Evolutionary conservation across 2,888 invertebrate species (phyloP), one percentile per base, ranked within the genome.

Genomic region (Tetragonisca angustula): DNA sequence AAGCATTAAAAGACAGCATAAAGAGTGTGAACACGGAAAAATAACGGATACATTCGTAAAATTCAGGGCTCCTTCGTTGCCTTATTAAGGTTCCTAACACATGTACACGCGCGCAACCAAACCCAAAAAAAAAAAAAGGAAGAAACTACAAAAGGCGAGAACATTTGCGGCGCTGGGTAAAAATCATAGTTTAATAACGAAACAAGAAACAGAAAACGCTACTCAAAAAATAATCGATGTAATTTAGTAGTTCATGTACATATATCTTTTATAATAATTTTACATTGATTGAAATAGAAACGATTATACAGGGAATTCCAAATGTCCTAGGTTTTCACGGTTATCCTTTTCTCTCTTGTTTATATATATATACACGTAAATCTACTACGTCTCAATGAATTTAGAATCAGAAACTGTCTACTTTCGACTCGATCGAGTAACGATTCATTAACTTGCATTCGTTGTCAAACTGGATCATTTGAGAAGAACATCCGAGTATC

Each of bases 21-120:
- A 49, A 83, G 62, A 67, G 69, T 69, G 81, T 69, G 70, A 79
- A 72, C 71, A 70, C 67, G 72, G 65, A 68, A 79, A 71, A 87
- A 32, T 24, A 70, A 61, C 32, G 61, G 27, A 78, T 75, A 79
- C 79, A 85, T 64, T 79, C 67, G 79, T 79, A 84, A 87, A 82
- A 90, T 84, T 89, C 87, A 89, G 89, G 91, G 90, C 91, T 91
- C 88, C 88, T 91, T 86, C 89, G 90, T 91, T 90, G 91, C 92
- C 92, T 92, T 91, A 92, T 88, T 74, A 87, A 92, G 91, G 91
- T 92, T 92, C 91, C 92, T 92, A 92, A 89, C 87, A 89, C 87
- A 83, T 79, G 84, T 84, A 49, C 50, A 76, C 73, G 52, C 76
- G 76, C 80, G 62, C 85, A 90, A 86, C 89, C 89, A 88, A 76